These are phyloP conservation scores for Ecliptopera silaceata DNA, from an alignment of 2,888 invertebrate genomes.

Conservation along the genomic window DNA sequence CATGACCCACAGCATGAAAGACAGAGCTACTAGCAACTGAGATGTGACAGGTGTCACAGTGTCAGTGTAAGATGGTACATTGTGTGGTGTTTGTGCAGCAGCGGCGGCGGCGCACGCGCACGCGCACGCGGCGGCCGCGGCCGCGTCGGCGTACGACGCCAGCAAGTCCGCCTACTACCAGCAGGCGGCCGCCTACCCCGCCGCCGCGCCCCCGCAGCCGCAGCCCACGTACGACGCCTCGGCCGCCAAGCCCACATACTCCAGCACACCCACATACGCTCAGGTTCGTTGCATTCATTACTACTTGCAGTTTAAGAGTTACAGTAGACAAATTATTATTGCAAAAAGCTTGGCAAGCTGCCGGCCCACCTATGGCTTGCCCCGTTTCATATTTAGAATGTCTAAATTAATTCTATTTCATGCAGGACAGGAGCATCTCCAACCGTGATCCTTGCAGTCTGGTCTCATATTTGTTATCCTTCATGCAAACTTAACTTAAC, in stretches of 20 bases:
- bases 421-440: no score
- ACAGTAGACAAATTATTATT: no score
- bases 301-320: background rate
- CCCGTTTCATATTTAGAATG: no score
- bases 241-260: constrained; percentile 87
- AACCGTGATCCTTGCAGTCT: no score
- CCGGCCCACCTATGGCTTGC: no score
- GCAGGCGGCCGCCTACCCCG: constrained; percentile 87
- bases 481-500: no score
- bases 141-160: constrained; percentile 89
- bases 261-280: constrained; percentile 87
- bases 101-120: constrained; percentile 73
- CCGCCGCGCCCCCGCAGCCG: constrained; percentile 83
- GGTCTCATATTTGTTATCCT: no score
- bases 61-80: background rate
- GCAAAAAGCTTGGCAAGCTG: no score
- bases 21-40: no score
- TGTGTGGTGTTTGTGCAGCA: constrained; percentile 11
- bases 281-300: constrained; percentile 63
- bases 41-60: no score
- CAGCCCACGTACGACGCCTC: constrained; percentile 83
- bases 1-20: no score
- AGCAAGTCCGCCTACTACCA: constrained; percentile 93
- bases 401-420: no score
- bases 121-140: constrained; percentile 79